Percentiles rank a stretch among this genome's conserved stretches.
These are phyloP conservation scores for Leucophenga montana DNA, from an alignment of 2,888 invertebrate genomes.

Conservation along the genomic window DNA sequence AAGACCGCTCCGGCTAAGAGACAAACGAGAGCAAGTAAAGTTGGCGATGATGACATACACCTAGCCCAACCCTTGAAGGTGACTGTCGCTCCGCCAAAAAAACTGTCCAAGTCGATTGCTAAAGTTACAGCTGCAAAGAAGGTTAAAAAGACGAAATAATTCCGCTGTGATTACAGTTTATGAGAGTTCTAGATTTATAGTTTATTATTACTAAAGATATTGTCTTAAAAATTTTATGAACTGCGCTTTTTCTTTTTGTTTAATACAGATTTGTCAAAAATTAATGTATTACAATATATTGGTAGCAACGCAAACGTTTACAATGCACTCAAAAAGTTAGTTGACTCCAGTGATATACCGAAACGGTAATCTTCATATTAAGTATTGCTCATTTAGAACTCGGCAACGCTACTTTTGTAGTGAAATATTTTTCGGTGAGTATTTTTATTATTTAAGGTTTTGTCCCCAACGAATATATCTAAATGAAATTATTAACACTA, in stretches of 20 bases:
- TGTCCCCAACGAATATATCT: too few relatives aligned
- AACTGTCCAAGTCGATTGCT: slow-evolving; percentile 55
- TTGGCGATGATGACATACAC: slow-evolving; percentile 63
- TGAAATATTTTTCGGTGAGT: too few relatives aligned
- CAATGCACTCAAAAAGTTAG: too few relatives aligned
- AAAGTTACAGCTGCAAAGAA: slow-evolving; percentile 41
- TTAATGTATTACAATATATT: too few relatives aligned
- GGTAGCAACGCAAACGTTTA: too few relatives aligned
- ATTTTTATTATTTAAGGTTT: too few relatives aligned
- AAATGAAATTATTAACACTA: too few relatives aligned
- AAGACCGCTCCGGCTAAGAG: slow-evolving; percentile 32
- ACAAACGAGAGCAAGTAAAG: slow-evolving; percentile 63
- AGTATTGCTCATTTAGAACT: too few relatives aligned
- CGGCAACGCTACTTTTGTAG: too few relatives aligned
- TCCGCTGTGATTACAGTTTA: neutral
- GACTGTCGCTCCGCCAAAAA: slow-evolving; percentile 51
- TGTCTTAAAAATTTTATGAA: neutral
- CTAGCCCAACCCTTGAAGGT: slow-evolving; percentile 53
- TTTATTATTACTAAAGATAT: slow-evolving; percentile 27
- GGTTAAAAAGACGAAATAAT: slow-evolving; percentile 46
- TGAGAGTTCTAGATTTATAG: slow-evolving; percentile 10
- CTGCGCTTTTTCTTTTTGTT: neutral
- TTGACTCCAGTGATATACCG: too few relatives aligned
- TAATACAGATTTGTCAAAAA: slow-evolving; percentile 11
- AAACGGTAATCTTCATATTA: too few relatives aligned